Evolutionary conservation across 1,140 invertebrate species (phyloP).

Genomic region (Grapholita molesta): DNA sequence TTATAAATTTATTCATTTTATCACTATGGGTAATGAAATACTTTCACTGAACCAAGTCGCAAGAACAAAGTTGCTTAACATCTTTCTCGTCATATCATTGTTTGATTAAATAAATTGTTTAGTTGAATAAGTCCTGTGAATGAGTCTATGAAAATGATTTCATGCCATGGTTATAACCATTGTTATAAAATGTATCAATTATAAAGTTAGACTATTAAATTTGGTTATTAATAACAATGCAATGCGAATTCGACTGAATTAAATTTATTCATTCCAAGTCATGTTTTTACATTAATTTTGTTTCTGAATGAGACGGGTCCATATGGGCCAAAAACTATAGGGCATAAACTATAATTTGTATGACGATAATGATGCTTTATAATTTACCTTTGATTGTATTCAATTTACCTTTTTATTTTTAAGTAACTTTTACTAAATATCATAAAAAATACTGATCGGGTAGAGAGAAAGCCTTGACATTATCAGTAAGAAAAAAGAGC

Average conservation of each 20-base stretch:
- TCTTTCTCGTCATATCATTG: neutral
- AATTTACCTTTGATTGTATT: too few relatives aligned
- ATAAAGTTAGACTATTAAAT: neutral
- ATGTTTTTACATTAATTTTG: slow-evolving; percentile 36
- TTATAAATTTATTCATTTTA: neutral
- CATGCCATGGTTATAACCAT: neutral
- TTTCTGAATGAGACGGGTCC: too few relatives aligned
- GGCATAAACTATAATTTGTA: too few relatives aligned
- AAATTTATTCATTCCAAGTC: slow-evolving; percentile 52
- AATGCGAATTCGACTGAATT: slow-evolving; percentile 52
- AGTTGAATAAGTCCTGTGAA: too few relatives aligned
- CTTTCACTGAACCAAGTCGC: neutral
- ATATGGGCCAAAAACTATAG: too few relatives aligned
- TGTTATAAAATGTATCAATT: slow-evolving; percentile 21
- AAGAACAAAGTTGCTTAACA: neutral
- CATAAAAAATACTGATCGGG: neutral
- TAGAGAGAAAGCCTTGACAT: neutral
- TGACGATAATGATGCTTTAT: too few relatives aligned
- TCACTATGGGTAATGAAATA: neutral
- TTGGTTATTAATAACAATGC: slow-evolving; percentile 28
- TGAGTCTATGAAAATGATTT: neutral
- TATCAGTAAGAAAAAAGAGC: neutral
- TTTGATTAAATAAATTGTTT: neutral
- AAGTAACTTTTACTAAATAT: neutral
- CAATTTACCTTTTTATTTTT: neutral